phyloP scores from a whole-genome alignment of 2,888 invertebrate species.

The Tetrapedia diversipes region DNA sequence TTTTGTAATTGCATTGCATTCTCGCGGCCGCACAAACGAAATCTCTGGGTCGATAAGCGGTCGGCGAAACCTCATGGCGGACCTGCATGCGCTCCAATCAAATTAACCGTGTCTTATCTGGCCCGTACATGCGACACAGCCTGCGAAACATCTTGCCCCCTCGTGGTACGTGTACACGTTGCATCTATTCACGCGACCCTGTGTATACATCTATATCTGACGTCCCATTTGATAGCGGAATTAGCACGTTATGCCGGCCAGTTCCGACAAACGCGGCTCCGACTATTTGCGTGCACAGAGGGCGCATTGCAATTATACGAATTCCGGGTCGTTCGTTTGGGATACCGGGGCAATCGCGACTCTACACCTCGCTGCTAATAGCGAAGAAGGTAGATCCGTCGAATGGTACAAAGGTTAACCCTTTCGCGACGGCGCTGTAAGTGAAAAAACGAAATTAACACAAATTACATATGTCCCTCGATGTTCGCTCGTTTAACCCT shows the following conservation, averaged over 20 bases:
- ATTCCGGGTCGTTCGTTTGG: background rate
- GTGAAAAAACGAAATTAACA: too few species aligned
- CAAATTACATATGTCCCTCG: too few species aligned
- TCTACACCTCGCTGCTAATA: too few species aligned
- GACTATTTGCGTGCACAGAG: constrained; percentile 28
- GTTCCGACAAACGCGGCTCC: constrained; percentile 31
- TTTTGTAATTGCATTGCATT: background rate
- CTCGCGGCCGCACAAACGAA: background rate
- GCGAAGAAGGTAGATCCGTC: too few species aligned
- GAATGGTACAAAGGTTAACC: too few species aligned
- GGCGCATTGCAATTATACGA: constrained; percentile 18
- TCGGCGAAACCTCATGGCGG: constrained; percentile 5
- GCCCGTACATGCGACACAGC: constrained; percentile 25
- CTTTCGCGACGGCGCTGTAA: too few species aligned
- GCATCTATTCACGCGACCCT: constrained; percentile 40
- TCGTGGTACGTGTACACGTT: background rate
- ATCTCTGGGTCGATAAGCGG: background rate
- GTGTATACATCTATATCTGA: constrained; percentile 23
- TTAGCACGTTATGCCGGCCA: constrained; percentile 30
- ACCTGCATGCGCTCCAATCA: constrained; percentile 20
- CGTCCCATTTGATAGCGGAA: constrained; percentile 43
- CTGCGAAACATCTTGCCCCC: constrained; percentile 38
- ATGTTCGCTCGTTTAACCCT: too few species aligned
- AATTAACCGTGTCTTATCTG: constrained; percentile 60
- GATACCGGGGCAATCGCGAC: background rate